Evolutionary conservation across 2,797 vertebrate species (phyloP).

Genomic region (Eptatretus atami): DNA sequence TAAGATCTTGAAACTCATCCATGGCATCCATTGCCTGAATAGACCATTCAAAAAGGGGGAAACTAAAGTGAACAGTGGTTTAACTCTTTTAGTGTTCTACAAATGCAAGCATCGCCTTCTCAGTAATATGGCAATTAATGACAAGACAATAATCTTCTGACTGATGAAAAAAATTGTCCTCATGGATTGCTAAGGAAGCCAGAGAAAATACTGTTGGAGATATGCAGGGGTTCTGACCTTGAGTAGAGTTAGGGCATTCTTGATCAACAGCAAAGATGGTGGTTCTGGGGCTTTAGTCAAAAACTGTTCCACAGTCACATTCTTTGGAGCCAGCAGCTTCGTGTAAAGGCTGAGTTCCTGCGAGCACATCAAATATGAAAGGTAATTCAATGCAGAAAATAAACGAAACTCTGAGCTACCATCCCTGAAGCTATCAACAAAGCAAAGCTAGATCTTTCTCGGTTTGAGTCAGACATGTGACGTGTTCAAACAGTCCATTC

Average conservation of each 20-base stretch:
- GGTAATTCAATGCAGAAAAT: too few relatives aligned
- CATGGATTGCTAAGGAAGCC: background rate
- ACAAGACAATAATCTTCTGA: background rate
- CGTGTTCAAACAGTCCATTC: too few relatives aligned
- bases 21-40: constrained; percentile 54
- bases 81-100: background rate
- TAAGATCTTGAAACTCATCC: constrained; percentile 54
- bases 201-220: too few relatives aligned
- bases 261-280: constrained; percentile 36
- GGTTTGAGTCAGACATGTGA: too few relatives aligned
- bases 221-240: constrained; percentile 22
- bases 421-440: too few relatives aligned
- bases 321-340: constrained; percentile 45
- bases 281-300: constrained; percentile 66
- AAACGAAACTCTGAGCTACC: too few relatives aligned
- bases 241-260: constrained; percentile 54
- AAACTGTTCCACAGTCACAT: constrained; percentile 43
- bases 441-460: too few relatives aligned
- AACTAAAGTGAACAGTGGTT: background rate
- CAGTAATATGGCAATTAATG: background rate
- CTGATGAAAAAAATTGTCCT: background rate
- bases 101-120: background rate
- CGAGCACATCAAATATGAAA: constrained; percentile 8
- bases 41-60: background rate
- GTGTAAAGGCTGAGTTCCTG: constrained; percentile 83